phyloP scores from a whole-genome alignment of 1,140 invertebrate species.

The Drosophila santomea region DNA sequence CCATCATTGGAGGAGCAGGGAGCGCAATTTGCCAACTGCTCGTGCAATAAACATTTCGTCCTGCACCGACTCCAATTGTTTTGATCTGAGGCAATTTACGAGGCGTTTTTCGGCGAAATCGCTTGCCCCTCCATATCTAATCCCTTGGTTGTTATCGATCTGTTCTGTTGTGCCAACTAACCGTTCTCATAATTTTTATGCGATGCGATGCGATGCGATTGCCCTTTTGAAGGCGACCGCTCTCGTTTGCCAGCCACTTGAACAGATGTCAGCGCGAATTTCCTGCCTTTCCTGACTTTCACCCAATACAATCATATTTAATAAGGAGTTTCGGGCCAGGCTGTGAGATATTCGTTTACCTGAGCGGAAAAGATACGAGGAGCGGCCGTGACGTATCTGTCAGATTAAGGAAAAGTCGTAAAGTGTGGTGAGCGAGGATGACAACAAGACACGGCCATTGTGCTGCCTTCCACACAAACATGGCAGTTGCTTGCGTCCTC shows the following conservation, averaged over 20 bases:
- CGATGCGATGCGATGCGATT: constrained; percentile 1
- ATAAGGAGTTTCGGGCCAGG: constrained; percentile 57
- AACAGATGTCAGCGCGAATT: constrained; percentile 76
- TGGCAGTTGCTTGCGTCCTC: constrained; percentile 58
- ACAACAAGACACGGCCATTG: constrained; percentile 76
- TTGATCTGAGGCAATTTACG: constrained; percentile 75
- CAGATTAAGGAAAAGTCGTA: constrained; percentile 82
- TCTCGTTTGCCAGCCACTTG: constrained; percentile 60
- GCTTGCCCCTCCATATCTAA: constrained; percentile 46
- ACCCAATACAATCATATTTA: constrained; percentile 79
- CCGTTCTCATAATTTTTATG: constrained; percentile 64
- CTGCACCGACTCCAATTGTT: constrained; percentile 70
- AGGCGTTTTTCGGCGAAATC: constrained; percentile 40
- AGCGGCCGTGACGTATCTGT: constrained; percentile 81
- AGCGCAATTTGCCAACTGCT: constrained; percentile 67
- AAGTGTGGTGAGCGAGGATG: constrained; percentile 84
- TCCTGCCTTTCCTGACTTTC: constrained; percentile 61
- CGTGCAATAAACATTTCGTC: constrained; percentile 63
- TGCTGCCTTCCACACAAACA: constrained; percentile 66
- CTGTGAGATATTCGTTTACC: constrained; percentile 18
- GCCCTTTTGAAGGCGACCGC: constrained; percentile 10
- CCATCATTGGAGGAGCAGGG: constrained; percentile 2
- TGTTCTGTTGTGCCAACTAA: constrained; percentile 56
- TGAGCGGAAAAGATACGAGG: constrained; percentile 13
- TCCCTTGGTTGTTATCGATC: constrained; percentile 36